Evolutionary conservation across 2,113 vertebrate species (phyloP), one percentile per base, ranked within the genome.

Genomic region (Sardina pilchardus): DNA sequence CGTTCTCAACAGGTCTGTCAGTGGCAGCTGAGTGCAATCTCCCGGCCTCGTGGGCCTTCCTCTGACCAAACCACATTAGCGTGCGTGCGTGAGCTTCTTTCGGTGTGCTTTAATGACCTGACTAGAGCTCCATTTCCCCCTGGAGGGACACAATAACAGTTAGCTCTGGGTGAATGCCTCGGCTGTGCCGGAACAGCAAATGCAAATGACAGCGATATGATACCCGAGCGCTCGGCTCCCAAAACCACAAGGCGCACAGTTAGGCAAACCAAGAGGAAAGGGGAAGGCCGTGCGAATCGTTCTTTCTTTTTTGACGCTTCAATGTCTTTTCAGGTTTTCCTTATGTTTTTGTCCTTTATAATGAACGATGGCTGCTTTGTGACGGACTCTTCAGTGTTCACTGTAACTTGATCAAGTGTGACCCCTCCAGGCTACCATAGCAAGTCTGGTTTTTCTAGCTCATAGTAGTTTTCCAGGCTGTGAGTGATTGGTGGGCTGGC

Each of bases 401-500:
- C 71, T 78, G 71, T 36, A 78, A 78, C 71, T 78, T 39, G 30
- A 78, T 78, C 30, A 78, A 78, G 71, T 78, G 12, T 78, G 30
- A 78, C 71, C 71, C 26, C 34, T 78, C 71, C 34, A 78, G 71
- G 71, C 71, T 36, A 78, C 30, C 71, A 36, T 9, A 78, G 71
- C 71, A 17, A 36, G 30, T 36, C 34, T 36, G 36, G 30, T 36
- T 78, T 34, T 16, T 36, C 30, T 36, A 71, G n/a, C 14, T 34
- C 14, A 36, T 78, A 12, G 30, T 78, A 78, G 30, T 30, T 39
- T 78, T 78, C 71, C 71, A 78, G 71, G 30, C 71, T 39, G 30
- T 36, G 71, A 34, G 71, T 34, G 8, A 78, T 78, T 34, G 4
- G 8, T 17, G 71, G 4, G 14, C 16, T 78, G 26, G 71, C 14